phyloP scores from a whole-genome alignment of 2,113 vertebrate species.

The Oncorhynchus tshawytscha region DNA sequence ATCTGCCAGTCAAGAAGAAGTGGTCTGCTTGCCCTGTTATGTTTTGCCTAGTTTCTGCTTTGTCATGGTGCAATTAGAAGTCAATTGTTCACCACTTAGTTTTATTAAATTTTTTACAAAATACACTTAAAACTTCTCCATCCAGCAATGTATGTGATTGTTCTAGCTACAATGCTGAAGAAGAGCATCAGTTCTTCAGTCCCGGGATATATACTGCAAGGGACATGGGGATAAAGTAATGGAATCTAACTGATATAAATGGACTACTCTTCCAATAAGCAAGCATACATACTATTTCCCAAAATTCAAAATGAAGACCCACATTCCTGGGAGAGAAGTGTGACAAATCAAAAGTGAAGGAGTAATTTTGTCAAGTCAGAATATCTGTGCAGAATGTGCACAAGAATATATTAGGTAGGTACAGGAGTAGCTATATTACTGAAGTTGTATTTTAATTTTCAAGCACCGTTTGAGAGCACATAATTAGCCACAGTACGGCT shows the following conservation, averaged over 20 bases:
- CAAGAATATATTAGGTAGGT: neutral
- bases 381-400: neutral
- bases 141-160: neutral
- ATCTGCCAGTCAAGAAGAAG: neutral
- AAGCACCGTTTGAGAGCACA: neutral
- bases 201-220: neutral
- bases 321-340: constrained; percentile 10
- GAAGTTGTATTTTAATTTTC: neutral
- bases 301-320: constrained; percentile 1
- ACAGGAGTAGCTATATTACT: neutral
- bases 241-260: constrained; percentile 11
- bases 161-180: neutral
- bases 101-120: too few species aligned
- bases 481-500: neutral
- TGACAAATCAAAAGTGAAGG: constrained; percentile 13
- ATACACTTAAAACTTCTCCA: neutral
- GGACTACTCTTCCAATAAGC: constrained; percentile 7
- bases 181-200: neutral
- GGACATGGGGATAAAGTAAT: neutral
- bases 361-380: neutral
- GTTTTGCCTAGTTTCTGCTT: neutral
- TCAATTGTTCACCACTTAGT: neutral
- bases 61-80: neutral
- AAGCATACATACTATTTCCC: constrained; percentile 17
- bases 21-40: too few species aligned